Evolutionary conservation across 2,888 invertebrate species (phyloP), one percentile per base, ranked within the genome.

Genomic region (Nymphalis polychloros): DNA sequence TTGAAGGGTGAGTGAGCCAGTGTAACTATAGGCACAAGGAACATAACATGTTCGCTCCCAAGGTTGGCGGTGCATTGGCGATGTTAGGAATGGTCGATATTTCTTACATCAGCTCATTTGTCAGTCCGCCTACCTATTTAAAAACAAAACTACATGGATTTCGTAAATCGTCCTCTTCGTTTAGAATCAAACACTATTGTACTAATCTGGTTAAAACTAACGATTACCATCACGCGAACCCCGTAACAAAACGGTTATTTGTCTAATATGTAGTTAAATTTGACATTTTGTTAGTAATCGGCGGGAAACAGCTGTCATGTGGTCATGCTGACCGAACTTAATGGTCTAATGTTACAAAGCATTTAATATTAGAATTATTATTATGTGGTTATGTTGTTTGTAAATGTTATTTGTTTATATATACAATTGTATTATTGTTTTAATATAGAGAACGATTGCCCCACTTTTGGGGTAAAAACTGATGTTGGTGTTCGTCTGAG

Each of bases 241-340:
- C 59, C 66, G 48, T 67, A 55, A 57, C 63, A 57, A 64, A 68
- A 70, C 70, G 63, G 64, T 68, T 64, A 60, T 59, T 55, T 50
- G 49, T 46, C 57, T 41, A 63, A 62, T 65, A 27, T 66, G 61
- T 66, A 59, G 65, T 70, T 67, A 70, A 70, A 62, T 71, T 73
- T 70, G 73, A 74, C 69, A 72, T 72, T 70, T 70, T 59, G 52
- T 72, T 64, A 65, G 69, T 64, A 59, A 69, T 66, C 50, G 57
- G 35, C 35, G 57, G 41, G 63, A 60, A 67, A 69, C 73, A 73
- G 73, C 64, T 71, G 74, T 70, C 50, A 16, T 48, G 60, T 35
- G 73, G 74, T 73, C 68, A 73, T 55, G 73, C 61, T 41, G 63
- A 67, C 52, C 68, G 59, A 35, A 67, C 50, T 57, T 53, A 67